Base-by-base conservation (phyloP, 2,888 invertebrate species). In the Cheilosia urbana region DNA sequence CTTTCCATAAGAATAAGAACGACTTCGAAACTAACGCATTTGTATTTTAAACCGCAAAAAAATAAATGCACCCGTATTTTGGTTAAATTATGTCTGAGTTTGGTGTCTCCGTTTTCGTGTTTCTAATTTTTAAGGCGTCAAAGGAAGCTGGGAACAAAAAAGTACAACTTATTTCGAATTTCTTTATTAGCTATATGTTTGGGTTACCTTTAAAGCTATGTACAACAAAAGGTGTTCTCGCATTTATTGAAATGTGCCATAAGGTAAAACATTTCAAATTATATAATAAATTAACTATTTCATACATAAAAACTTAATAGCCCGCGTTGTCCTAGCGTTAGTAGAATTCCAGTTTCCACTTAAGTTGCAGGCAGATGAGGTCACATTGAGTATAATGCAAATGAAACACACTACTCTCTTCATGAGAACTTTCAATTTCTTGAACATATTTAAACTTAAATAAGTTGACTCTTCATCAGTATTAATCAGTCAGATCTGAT, bases 1-100 rank as follows among this genome's bases (percentile, higher is more conserved):
- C 81, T 91, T 89, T 85, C 82, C 88, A 24, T 89, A 69, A 89
- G 55, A 9, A 9, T 47, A 72, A 55, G 40, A 47, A 37, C 3
- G 2, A 47, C 1, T 37, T 53, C 19, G 17, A 6, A 6, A 17
- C 4, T 62, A 30, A 51, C 9, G 68, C 40, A 81, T 81, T 75
- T 62, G 24, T 42, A 47, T 57, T 57, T 4, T 71, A 79, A 73
- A 37, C 5, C 40, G 27, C 15, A 58, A 40, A 53, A 37, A 13
- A 51, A 53, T 42, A 40, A 45, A 42, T 42, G 15, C 24, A 27
- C 30, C 9, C n/a, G 9, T 13, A 7, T 27, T 66, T 66, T 51
- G 5, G 4, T 37, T 37, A 13, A 17, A 30, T 9, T 7, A 30
- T 27, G 5, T 21, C 21, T 27, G 6, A 27, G 27, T 7, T 27